A percentile compares a stretch with the other conserved stretches of the same genome.
Conservation (phyloP, 2,113 vertebrate species). For the Cnemophilus loriae region DNA sequence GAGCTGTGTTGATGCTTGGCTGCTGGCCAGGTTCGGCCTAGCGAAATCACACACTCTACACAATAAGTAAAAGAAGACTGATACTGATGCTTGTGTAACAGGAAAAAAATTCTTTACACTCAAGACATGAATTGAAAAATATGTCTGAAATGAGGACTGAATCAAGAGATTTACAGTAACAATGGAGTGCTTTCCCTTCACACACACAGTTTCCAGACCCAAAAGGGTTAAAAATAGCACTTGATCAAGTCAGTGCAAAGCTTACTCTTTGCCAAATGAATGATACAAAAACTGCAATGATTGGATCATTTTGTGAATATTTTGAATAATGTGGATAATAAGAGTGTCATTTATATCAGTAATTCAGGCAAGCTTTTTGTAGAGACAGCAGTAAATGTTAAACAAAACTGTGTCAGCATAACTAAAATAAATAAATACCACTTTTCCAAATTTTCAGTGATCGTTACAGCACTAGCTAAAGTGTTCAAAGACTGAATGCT, state of each 20-base stretch:
- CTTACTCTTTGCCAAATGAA: not conserved
- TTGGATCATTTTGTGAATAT: not conserved
- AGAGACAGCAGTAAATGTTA: not conserved
- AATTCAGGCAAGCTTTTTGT: not conserved
- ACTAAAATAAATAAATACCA: not conserved
- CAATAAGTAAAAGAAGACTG: not conserved
- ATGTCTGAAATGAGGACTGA: not conserved
- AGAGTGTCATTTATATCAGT: not conserved
- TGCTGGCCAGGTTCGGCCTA: not conserved
- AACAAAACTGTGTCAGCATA: not conserved
- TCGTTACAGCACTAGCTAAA: not conserved
- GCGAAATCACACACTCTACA: not conserved
- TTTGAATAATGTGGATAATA: not conserved
- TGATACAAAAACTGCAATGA: not conserved
- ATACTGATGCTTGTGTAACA: not conserved
- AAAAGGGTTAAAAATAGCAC: not conserved
- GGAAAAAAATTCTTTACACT: not conserved
- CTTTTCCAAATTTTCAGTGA: not conserved
- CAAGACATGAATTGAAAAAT: not conserved
- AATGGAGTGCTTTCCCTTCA: not conserved
- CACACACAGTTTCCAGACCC: not conserved
- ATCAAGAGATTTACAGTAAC: not conserved
- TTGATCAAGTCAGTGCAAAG: not conserved
- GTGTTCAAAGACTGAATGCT: not conserved
- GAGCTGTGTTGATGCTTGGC: not conserved